phyloP scores from a whole-genome alignment of 2,797 vertebrate species.

The Acomys russatus region DNA sequence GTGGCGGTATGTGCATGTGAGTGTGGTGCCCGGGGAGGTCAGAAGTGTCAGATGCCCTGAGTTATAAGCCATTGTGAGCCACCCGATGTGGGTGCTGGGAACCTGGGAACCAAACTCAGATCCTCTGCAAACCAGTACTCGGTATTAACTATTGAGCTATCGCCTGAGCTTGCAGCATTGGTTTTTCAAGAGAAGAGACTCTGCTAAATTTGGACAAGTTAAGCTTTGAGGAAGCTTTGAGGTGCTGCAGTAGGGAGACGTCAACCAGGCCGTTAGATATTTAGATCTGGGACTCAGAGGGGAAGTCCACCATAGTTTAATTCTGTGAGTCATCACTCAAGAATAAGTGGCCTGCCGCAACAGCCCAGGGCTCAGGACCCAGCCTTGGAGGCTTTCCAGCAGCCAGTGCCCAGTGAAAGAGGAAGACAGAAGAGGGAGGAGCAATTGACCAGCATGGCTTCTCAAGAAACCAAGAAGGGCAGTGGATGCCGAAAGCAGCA shows the following conservation, averaged over 20 bases:
- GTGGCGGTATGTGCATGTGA: background rate
- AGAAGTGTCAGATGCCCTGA: background rate
- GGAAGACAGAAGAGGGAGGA: background rate
- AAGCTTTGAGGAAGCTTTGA: constrained; percentile 3
- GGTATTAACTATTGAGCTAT: background rate
- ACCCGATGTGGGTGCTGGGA: background rate
- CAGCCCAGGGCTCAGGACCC: background rate
- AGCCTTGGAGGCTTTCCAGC: background rate
- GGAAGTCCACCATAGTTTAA: background rate
- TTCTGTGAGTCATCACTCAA: background rate
- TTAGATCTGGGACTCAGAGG: background rate
- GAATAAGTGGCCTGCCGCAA: background rate
- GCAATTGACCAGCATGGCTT: background rate
- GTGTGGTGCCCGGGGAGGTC: background rate
- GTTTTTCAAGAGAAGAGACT: constrained; percentile 3
- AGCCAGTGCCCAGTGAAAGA: constrained; percentile 35
- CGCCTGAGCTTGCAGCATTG: background rate
- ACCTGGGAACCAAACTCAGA: background rate
- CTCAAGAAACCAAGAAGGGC: constrained; percentile 10
- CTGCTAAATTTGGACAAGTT: background rate
- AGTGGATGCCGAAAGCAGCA: background rate
- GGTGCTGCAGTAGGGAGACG: background rate
- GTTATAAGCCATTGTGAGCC: background rate
- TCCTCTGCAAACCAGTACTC: background rate
- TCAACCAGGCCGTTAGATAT: background rate